These are phyloP conservation scores for Ormyrus thymus DNA, from an alignment of 2,888 invertebrate genomes.

Conservation along the genomic window DNA sequence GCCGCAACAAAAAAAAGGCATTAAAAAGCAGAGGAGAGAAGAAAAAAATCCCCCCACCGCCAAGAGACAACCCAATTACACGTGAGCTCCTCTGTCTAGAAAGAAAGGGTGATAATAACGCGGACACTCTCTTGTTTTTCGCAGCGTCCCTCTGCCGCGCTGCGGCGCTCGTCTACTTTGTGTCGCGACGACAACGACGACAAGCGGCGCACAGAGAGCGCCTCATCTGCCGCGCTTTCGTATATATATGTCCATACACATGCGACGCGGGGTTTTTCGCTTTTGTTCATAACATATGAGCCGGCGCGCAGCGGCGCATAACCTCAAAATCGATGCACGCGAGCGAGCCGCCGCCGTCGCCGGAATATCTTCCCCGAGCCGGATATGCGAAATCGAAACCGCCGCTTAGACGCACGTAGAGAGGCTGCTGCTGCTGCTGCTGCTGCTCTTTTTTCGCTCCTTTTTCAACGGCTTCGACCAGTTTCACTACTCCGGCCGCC, in stretches of 20 bases:
- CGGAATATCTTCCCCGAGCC: slow-evolving; percentile 18
- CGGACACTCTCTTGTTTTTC: slow-evolving; percentile 24
- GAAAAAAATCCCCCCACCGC: slow-evolving; percentile 1
- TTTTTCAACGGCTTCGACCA: not conserved
- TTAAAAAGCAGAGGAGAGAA: not conserved
- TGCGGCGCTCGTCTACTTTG: not conserved
- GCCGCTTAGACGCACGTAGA: not conserved
- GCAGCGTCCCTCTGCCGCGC: not conserved
- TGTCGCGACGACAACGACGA: too few relatives aligned
- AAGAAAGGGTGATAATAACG: slow-evolving; percentile 36
- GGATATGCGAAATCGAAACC: slow-evolving; percentile 50
- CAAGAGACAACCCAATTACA: slow-evolving; percentile 29
- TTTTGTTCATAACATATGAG: slow-evolving; percentile 8
- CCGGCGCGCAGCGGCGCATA: slow-evolving; percentile 9
- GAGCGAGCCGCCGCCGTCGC: not conserved
- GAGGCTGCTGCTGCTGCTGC: slow-evolving; percentile 25
- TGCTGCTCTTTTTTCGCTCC: slow-evolving; percentile 15
- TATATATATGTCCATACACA: not conserved
- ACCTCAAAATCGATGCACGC: slow-evolving; percentile 37
- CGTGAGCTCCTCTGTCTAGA: slow-evolving; percentile 3
- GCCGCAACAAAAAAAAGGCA: too few relatives aligned
- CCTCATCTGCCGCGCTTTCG: slow-evolving; percentile 5
- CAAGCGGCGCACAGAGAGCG: not conserved
- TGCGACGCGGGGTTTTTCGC: not conserved
- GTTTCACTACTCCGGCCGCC: not conserved